Percentiles rank a stretch among this genome's conserved stretches.
Evolutionary conservation across 2,797 vertebrate species (phyloP).

Genomic region (Neoniphon sammara): DNA sequence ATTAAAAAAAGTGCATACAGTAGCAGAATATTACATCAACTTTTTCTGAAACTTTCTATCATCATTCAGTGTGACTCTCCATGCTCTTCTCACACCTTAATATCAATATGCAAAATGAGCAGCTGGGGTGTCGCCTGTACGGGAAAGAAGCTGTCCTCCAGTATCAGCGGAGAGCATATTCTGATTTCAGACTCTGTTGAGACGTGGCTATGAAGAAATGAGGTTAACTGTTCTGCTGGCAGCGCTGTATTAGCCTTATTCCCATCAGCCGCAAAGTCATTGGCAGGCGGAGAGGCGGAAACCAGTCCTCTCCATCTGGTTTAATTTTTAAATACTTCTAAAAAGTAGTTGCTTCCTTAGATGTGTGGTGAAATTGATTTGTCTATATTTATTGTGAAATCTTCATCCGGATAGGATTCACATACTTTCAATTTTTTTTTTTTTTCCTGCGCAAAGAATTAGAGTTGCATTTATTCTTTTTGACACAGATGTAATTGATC

Average conservation of each 20-base stretch:
- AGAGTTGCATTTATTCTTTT: not conserved
- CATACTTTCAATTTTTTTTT: not conserved
- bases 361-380: not conserved
- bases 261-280: constrained; percentile 7
- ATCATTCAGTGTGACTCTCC: constrained; percentile 20
- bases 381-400: not conserved
- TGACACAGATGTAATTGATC: not conserved
- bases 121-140: not conserved
- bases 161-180: constrained; percentile 1
- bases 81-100: constrained; percentile 6
- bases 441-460: not conserved
- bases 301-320: constrained; percentile 21
- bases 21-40: not conserved
- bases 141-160: not conserved
- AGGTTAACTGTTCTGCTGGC: constrained; percentile 1
- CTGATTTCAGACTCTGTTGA: not conserved
- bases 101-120: not conserved
- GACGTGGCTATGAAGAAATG: constrained; percentile 20
- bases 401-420: not conserved
- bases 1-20: not conserved
- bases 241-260: constrained; percentile 17
- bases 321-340: not conserved
- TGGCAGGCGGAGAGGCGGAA: not conserved
- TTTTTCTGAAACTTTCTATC: not conserved
- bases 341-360: not conserved